Conservation (phyloP, 2,888 invertebrate genomes). For the Cartodere bifasciata region DNA sequence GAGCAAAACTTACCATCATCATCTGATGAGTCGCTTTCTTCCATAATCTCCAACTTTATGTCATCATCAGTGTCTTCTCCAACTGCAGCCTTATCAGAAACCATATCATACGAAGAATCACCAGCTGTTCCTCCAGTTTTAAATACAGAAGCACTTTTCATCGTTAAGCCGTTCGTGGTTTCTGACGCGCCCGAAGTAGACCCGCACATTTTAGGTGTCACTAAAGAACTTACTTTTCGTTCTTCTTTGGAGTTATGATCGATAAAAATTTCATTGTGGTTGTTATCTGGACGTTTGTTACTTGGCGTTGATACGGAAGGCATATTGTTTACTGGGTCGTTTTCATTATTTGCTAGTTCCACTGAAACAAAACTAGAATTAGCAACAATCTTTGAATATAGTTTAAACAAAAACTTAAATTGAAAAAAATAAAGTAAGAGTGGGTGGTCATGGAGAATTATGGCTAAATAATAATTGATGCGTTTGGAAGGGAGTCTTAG, state of each 20-base stretch:
- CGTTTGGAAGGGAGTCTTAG: too few species aligned
- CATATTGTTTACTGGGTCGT: slow-evolving; percentile 21
- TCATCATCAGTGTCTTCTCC: too few species aligned
- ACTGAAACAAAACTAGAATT: slow-evolving; percentile 30
- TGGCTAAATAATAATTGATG: too few species aligned
- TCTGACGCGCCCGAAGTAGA: slow-evolving; percentile 20
- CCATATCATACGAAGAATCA: slow-evolving; percentile 20
- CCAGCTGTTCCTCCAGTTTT: slow-evolving; percentile 25
- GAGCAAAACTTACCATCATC: too few species aligned
- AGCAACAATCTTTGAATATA: too few species aligned
- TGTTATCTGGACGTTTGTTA: slow-evolving; percentile 29
- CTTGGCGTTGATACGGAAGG: slow-evolving; percentile 20
- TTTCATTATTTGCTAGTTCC: slow-evolving; percentile 25
- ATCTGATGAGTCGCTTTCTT: too few species aligned
- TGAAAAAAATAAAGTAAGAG: too few species aligned
- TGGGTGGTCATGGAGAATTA: too few species aligned
- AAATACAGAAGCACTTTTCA: slow-evolving; percentile 20
- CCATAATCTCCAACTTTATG: too few species aligned
- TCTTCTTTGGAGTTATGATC: too few species aligned
- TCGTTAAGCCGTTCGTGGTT: slow-evolving; percentile 20
- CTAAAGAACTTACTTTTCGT: slow-evolving; percentile 17
- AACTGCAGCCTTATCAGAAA: too few species aligned
- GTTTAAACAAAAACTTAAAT: too few species aligned
- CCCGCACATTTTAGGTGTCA: slow-evolving; percentile 4
- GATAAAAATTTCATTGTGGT: slow-evolving; percentile 30